phyloP scores from a whole-genome alignment of 2,113 vertebrate species.

The Syrrhaptes paradoxus region DNA sequence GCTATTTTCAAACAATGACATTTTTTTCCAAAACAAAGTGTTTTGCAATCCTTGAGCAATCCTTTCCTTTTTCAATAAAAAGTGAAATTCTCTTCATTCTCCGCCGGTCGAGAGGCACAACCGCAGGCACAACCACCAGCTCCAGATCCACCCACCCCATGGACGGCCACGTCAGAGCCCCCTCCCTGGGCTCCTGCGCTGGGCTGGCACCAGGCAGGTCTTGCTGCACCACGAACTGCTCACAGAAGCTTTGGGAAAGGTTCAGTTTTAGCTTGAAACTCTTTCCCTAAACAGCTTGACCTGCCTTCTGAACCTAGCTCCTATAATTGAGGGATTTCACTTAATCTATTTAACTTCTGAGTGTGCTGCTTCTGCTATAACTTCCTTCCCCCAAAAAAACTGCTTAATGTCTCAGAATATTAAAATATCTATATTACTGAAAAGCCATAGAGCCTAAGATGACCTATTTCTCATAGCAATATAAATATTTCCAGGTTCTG shows the following conservation, averaged over 20 bases:
- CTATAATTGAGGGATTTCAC: not conserved
- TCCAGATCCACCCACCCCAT: not conserved
- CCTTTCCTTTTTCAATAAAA: constrained; percentile 30
- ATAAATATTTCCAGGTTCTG: not conserved
- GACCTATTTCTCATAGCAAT: not conserved
- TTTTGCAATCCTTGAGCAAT: constrained; percentile 40
- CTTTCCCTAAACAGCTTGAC: not conserved
- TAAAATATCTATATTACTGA: not conserved
- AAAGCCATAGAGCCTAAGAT: not conserved
- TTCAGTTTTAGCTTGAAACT: constrained; percentile 17
- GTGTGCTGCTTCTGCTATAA: not conserved
- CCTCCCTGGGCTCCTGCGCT: not conserved
- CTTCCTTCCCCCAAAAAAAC: not conserved
- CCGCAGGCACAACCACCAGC: constrained; percentile 25
- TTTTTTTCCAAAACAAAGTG: constrained; percentile 50
- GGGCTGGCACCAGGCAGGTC: not conserved
- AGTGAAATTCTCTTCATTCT: constrained; percentile 40
- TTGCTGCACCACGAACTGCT: not conserved
- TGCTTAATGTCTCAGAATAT: not conserved
- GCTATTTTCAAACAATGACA: constrained; percentile 12
- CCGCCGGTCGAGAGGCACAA: not conserved
- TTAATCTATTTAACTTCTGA: not conserved
- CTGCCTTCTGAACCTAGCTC: not conserved
- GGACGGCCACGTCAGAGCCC: not conserved
- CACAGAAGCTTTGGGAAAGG: not conserved